Evolutionary conservation across 2,888 invertebrate species (phyloP).

Genomic region (Agrotis clavis): DNA sequence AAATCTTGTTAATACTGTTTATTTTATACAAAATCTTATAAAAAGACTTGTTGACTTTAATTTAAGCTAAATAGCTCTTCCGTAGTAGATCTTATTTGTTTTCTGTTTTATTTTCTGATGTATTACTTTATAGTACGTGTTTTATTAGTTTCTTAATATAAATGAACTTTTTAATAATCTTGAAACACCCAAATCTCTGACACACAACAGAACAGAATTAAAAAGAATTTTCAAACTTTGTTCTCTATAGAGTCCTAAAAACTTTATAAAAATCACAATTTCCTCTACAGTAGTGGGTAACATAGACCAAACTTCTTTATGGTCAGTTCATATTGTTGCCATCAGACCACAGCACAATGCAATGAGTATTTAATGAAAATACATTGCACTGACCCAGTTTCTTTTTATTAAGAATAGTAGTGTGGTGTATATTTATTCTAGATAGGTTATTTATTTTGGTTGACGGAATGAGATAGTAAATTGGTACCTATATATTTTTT

Average conservation of each 20-base stretch:
- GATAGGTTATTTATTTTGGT: constrained; percentile 1
- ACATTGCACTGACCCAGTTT: constrained; percentile 54
- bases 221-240: neutral
- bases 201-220: too few species aligned
- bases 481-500: neutral
- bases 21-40: too few species aligned
- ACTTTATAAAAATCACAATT: neutral
- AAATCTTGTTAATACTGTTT: neutral
- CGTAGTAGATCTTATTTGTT: too few species aligned
- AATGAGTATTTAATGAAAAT: constrained; percentile 53
- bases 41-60: too few species aligned
- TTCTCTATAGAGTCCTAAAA: neutral
- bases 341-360: constrained; percentile 21
- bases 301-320: constrained; percentile 17
- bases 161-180: too few species aligned
- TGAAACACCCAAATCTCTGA: too few species aligned
- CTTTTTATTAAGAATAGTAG: constrained; percentile 44
- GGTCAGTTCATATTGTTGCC: constrained; percentile 12
- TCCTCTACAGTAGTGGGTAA: neutral
- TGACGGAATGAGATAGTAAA: neutral
- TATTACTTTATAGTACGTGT: too few species aligned
- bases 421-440: constrained; percentile 10
- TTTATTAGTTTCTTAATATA: neutral
- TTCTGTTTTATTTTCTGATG: too few species aligned
- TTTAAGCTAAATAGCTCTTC: too few species aligned